Percentiles rank a stretch among this genome's conserved stretches.
phyloP scores from a whole-genome alignment of 2,888 invertebrate genomes.

The Trissoscelio sp. region DNA sequence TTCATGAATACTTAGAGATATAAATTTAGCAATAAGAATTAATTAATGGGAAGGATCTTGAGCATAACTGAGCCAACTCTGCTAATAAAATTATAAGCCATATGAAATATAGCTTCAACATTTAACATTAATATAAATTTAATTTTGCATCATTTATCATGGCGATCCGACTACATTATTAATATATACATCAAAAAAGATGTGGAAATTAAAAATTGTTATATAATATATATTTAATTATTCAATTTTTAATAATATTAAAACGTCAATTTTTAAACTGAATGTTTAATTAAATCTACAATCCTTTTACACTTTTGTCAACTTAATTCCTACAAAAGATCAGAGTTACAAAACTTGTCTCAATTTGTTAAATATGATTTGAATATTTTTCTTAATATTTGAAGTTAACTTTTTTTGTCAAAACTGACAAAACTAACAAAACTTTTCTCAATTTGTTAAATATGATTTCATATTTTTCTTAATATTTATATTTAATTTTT shows the following conservation, averaged over 20 bases:
- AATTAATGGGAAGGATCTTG: slow-evolving; percentile 7
- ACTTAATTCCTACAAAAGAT: no score
- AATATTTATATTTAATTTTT: neutral
- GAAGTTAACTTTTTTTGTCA: neutral
- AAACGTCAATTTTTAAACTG: no score
- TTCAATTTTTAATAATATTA: no score
- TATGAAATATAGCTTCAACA: neutral
- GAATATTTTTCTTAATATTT: neutral
- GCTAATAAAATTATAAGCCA: neutral
- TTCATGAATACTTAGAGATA: slow-evolving; percentile 11
- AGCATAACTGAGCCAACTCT: slow-evolving; percentile 3
- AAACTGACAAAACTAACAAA: no score
- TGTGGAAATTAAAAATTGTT: no score
- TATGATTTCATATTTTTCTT: neutral
- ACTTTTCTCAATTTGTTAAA: neutral
- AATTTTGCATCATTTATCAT: neutral
- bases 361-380: neutral
- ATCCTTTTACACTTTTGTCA: no score
- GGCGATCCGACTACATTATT: no score
- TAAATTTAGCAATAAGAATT: slow-evolving; percentile 23
- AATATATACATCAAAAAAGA: no score
- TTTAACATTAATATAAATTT: neutral
- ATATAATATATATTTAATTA: no score
- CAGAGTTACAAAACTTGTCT: no score
- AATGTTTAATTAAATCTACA: no score